Conservation (phyloP, 2,113 vertebrate genomes). For the Labeo catla region DNA sequence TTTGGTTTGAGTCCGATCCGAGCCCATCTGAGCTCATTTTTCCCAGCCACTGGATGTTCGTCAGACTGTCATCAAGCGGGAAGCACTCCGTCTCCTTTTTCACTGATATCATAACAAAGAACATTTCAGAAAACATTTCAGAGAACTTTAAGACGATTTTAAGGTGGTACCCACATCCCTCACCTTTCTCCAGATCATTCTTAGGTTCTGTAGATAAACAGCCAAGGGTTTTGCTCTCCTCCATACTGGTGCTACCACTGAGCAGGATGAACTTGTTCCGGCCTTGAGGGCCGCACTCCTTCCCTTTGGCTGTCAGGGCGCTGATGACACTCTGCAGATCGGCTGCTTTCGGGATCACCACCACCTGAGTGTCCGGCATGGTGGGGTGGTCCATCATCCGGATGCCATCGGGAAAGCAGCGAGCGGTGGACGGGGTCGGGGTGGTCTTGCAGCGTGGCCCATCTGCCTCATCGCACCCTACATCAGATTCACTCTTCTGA, state of each 20-base stretch:
- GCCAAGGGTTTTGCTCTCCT: constrained; percentile 25
- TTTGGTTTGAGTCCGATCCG: constrained; percentile 67
- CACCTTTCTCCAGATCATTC: background rate
- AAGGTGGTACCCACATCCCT: background rate
- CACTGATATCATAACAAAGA: constrained; percentile 68
- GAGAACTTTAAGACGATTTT: background rate
- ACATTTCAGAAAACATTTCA: background rate
- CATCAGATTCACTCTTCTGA: constrained; percentile 67
- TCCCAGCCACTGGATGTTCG: constrained; percentile 91
- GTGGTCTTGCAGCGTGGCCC: constrained; percentile 51
- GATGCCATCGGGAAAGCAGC: constrained; percentile 79
- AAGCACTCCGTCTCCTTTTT: constrained; percentile 69
- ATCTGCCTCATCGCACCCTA: constrained; percentile 55
- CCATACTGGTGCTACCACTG: constrained; percentile 67
- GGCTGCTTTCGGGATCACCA: constrained; percentile 82
- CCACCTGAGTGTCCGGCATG: constrained; percentile 86
- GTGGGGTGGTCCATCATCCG: constrained; percentile 88
- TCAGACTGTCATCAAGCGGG: constrained; percentile 84
- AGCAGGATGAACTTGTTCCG: constrained; percentile 94
- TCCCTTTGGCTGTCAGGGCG: constrained; percentile 86
- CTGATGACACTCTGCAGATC: constrained; percentile 88
- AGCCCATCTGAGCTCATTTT: constrained; percentile 80
- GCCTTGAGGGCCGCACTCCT: constrained; percentile 84
- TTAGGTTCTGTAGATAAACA: constrained; percentile 19
- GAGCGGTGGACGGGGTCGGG: constrained; percentile 44